phyloP scores from a whole-genome alignment of 2,113 vertebrate genomes.

The Laticauda laticaudata region DNA sequence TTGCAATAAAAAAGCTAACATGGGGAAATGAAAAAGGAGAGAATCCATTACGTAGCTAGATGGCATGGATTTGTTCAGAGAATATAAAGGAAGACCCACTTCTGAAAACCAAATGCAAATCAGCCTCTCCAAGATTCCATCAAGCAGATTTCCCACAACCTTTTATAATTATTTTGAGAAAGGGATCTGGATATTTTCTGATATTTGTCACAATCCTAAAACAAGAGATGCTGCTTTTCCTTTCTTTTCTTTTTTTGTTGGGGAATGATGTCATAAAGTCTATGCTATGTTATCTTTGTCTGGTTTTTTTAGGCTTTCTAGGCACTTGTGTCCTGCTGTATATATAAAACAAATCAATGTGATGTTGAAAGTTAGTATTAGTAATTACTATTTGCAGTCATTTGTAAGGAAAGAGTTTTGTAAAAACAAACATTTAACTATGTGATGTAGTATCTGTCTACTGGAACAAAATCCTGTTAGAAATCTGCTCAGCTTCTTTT shows the following conservation, averaged over 20 bases:
- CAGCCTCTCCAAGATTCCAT: background rate
- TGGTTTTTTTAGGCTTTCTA: background rate
- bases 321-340: background rate
- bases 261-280: background rate
- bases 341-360: background rate
- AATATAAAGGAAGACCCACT: conserved; percentile 41
- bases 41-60: conserved; percentile 54
- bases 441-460: background rate
- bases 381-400: background rate
- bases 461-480: background rate
- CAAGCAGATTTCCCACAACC: background rate
- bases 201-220: background rate
- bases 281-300: background rate
- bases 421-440: background rate
- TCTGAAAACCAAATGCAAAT: conserved; percentile 25
- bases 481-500: background rate
- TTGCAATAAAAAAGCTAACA: conserved; percentile 69
- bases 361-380: background rate
- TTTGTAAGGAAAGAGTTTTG: background rate
- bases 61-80: conserved; percentile 32
- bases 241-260: background rate
- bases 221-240: conserved; percentile 14
- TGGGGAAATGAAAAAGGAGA: conserved; percentile 64
- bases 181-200: background rate
- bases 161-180: conserved; percentile 5